These are phyloP conservation scores for Murina feae DNA, from an alignment of 2,113 vertebrate species.

Conservation along the genomic window DNA sequence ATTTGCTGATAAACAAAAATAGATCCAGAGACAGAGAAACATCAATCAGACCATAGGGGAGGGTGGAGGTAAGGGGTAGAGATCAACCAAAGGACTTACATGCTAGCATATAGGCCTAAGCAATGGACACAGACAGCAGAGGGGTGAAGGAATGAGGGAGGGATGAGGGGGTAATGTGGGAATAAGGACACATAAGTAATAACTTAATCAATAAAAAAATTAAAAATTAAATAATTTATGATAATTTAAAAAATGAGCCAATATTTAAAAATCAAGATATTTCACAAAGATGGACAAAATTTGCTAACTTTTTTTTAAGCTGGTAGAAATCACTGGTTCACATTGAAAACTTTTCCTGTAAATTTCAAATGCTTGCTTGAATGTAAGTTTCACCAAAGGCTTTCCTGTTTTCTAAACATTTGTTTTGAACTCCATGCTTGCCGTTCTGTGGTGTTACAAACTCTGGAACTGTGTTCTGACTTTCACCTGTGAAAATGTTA, in stretches of 20 bases:
- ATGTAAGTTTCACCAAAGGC: background rate
- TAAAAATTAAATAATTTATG: too few species aligned
- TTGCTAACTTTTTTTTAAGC: background rate
- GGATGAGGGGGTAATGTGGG: too few species aligned
- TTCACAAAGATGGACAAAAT: background rate
- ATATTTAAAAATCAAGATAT: conserved; percentile 10
- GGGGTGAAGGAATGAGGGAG: too few species aligned
- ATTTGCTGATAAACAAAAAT: too few species aligned
- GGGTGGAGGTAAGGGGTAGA: too few species aligned
- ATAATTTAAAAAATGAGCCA: background rate
- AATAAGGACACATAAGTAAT: too few species aligned
- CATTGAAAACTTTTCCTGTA: background rate
- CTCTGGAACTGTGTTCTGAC: background rate
- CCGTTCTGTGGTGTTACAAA: background rate
- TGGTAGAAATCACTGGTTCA: background rate
- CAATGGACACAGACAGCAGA: too few species aligned
- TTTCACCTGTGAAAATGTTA: conserved; percentile 58
- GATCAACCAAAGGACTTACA: too few species aligned
- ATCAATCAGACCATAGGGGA: too few species aligned
- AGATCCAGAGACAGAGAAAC: too few species aligned
- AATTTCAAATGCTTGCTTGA: conserved; percentile 17
- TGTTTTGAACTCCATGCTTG: background rate
- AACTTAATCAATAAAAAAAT: too few species aligned
- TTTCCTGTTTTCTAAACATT: conserved; percentile 12
- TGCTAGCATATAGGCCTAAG: too few species aligned